Percentiles rank a stretch among this genome's conserved stretches.
Evolutionary conservation across 2,888 invertebrate genomes (phyloP).

Genomic region (Sceliomorpha sp.): DNA sequence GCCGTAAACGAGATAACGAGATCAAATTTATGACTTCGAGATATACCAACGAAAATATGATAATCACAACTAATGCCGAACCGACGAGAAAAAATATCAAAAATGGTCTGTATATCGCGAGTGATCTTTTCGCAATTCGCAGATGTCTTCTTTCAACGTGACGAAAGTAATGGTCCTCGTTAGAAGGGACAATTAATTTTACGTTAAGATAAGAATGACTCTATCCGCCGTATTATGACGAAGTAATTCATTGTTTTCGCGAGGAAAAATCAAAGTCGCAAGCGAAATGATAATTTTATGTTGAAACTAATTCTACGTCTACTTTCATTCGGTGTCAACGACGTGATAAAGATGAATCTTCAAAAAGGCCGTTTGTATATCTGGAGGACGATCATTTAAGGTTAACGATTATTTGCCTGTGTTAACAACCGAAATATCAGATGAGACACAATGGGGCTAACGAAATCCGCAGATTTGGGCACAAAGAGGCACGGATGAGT

Average conservation of each 20-base stretch:
- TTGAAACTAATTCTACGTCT: conserved; percentile 25
- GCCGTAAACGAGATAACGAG: conserved; percentile 80
- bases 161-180: conserved; percentile 45
- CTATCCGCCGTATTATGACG: conserved; percentile 11
- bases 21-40: conserved; percentile 79
- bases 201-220: conserved; percentile 40
- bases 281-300: conserved; percentile 32
- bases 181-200: conserved; percentile 52
- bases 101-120: conserved; percentile 48
- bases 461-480: conserved; percentile 49
- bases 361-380: conserved; percentile 43
- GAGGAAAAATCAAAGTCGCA: conserved; percentile 24
- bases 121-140: conserved; percentile 47
- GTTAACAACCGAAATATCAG: conserved; percentile 50
- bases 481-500: conserved; percentile 32
- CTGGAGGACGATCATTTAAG: conserved; percentile 40
- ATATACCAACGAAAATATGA: conserved; percentile 77
- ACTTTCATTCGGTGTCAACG: conserved; percentile 41
- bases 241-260: conserved; percentile 28
- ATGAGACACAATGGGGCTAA: conserved; percentile 50
- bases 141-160: conserved; percentile 51
- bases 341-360: conserved; percentile 55
- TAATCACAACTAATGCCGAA: conserved; percentile 78
- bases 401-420: conserved; percentile 53
- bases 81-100: conserved; percentile 61